Base-by-base conservation (phyloP, 2,113 vertebrate genomes). In the Suncus etruscus region DNA sequence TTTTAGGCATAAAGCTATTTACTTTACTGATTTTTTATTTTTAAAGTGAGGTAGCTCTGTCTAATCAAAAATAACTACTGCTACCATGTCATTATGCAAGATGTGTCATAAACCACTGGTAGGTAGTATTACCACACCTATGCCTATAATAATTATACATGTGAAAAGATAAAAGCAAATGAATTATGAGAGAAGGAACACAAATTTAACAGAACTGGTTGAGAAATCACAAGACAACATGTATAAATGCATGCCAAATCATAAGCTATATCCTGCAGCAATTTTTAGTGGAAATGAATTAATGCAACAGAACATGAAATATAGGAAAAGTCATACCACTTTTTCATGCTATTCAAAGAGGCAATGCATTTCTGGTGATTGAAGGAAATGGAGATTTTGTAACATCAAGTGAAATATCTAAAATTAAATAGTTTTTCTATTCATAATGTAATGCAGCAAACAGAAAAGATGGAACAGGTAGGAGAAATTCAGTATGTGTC, bases 11-110 rank as follows among this genome's bases (percentile, higher is more conserved):
- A 54, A 54, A 11, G 14, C 85, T 74, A 90, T 66, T 83, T 77
- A 45, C 25, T 87, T 89, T 86, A 3, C 79, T 3, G 20, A 79
- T 77, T 83, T n/a, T 80, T 92, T 25, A 83, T 83, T 92, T 92
- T n/a, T 3, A 78, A 84, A 77, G 39, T 27, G 0, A 5, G 11
- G 0, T 29, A 63, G 81, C 86, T 89, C n/a, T 88, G 45, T 58
- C 39, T 69, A 81, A 58, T 47, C 22, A 61, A 50, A 81, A 91
- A 91, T 12, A 86, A 14, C 6, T 88, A 31, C 29, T 77, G 39
- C 47, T 50, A 66, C 16, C 68, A 32, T 76, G 48, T 54, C 12
- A 90, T 48, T 85, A 8, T 90, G 16, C 73, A 24, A 68, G 47
- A 68, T 50, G 3, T 2, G 82, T 78, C 80, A 39, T 92, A 89